phyloP scores from a whole-genome alignment of 1,140 invertebrate genomes.

The Lethrus apterus region DNA sequence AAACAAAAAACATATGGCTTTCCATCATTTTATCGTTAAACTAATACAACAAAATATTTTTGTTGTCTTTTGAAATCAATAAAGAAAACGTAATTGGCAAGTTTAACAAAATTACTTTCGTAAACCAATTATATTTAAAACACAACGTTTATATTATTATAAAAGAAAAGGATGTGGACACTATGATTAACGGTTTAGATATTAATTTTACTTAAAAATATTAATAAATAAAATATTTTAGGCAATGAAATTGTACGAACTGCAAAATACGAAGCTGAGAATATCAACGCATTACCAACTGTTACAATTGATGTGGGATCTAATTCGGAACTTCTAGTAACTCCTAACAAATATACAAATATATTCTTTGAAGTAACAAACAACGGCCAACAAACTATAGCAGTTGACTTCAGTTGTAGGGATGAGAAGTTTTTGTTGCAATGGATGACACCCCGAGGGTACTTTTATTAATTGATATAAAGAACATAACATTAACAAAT shows the following conservation, averaged over 20 bases:
- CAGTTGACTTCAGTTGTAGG: slow-evolving; percentile 22
- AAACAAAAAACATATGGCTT: no score
- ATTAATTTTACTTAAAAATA: neutral
- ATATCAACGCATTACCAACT: slow-evolving; percentile 11
- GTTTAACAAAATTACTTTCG: neutral
- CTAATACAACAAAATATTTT: no score
- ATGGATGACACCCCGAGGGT: slow-evolving; percentile 21
- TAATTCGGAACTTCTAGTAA: slow-evolving; percentile 22
- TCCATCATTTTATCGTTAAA: no score
- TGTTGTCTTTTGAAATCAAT: no score
- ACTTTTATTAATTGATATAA: slow-evolving; percentile 5
- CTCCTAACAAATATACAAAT: slow-evolving; percentile 13
- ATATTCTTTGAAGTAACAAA: slow-evolving; percentile 35
- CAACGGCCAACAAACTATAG: slow-evolving; percentile 21
- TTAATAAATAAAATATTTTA: neutral
- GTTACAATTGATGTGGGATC: slow-evolving; percentile 25
- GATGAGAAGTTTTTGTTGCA: slow-evolving; percentile 26
- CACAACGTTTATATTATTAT: neutral
- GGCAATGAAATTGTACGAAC: neutral
- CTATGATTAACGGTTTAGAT: no score
- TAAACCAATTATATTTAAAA: neutral
- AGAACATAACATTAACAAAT: neutral
- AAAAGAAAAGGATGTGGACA: no score
- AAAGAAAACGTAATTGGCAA: no score
- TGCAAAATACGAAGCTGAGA: neutral